Conservation (phyloP, 2,113 vertebrate species). For the Glareola pratincola region DNA sequence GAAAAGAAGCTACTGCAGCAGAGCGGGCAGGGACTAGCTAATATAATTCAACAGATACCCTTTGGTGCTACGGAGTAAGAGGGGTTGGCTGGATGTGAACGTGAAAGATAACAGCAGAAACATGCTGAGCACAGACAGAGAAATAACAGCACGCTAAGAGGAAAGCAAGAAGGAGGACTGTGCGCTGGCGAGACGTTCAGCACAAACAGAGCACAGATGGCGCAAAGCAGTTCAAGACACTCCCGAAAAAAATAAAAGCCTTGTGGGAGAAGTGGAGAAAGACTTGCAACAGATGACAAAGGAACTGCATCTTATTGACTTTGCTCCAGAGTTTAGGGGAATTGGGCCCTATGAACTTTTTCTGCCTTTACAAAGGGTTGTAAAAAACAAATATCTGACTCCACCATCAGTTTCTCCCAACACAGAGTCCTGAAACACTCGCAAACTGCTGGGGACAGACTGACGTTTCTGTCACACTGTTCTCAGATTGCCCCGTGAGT, state of each 20-base stretch:
- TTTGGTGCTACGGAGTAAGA: background rate
- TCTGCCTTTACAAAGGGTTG: background rate
- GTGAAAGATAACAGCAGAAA: background rate
- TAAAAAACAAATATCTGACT: background rate
- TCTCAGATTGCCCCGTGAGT: background rate
- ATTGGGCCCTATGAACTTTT: background rate
- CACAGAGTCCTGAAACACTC: background rate
- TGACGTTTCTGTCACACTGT: background rate
- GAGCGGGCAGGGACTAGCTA: background rate
- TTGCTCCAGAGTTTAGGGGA: background rate
- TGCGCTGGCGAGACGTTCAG: background rate
- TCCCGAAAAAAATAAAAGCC: background rate
- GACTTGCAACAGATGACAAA: background rate
- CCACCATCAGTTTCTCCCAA: background rate
- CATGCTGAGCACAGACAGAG: background rate
- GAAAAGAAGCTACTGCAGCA: background rate
- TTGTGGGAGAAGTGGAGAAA: background rate
- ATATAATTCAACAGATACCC: background rate
- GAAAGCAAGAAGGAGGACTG: background rate
- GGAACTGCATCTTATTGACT: background rate
- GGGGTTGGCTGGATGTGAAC: background rate
- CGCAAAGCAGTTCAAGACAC: background rate
- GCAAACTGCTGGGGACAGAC: background rate
- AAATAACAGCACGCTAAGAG: background rate
- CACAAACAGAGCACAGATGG: background rate